Percentiles rank a stretch among this genome's conserved stretches.
These are phyloP conservation scores for Petrocephalus zakoni DNA, from an alignment of 2,113 vertebrate genomes.

Conservation along the genomic window DNA sequence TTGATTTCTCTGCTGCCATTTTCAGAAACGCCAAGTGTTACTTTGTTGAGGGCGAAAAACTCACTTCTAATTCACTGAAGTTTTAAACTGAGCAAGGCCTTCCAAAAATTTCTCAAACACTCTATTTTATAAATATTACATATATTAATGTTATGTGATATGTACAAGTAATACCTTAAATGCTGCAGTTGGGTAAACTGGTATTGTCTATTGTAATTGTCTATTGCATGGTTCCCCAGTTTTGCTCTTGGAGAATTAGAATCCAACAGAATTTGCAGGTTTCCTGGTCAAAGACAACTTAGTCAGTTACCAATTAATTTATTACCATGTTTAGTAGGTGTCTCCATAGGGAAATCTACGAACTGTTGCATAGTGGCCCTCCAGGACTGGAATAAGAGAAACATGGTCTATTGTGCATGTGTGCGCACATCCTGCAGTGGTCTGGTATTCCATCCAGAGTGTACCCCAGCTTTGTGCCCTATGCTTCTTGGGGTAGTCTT, in stretches of 20 bases:
- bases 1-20: not conserved
- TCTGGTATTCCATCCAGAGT: not conserved
- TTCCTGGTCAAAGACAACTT: not conserved
- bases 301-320: not conserved
- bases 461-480: not conserved
- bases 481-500: not conserved
- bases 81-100: not conserved
- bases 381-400: not conserved
- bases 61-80: not conserved
- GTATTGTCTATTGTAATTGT: not conserved
- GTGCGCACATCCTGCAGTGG: not conserved
- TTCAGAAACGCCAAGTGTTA: not conserved
- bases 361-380: not conserved
- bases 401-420: not conserved
- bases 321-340: not conserved
- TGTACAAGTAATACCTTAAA: not conserved
- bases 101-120: not conserved
- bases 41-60: too few relatives aligned
- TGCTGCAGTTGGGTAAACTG: not conserved
- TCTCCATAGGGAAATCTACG: not conserved
- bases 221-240: not conserved
- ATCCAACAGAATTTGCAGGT: not conserved
- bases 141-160: not conserved
- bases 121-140: not conserved
- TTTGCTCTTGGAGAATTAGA: not conserved